These are phyloP conservation scores for Hydrozoanthus tunicans DNA, from an alignment of 64 coral and sea anemone species.

Conservation along the genomic window DNA sequence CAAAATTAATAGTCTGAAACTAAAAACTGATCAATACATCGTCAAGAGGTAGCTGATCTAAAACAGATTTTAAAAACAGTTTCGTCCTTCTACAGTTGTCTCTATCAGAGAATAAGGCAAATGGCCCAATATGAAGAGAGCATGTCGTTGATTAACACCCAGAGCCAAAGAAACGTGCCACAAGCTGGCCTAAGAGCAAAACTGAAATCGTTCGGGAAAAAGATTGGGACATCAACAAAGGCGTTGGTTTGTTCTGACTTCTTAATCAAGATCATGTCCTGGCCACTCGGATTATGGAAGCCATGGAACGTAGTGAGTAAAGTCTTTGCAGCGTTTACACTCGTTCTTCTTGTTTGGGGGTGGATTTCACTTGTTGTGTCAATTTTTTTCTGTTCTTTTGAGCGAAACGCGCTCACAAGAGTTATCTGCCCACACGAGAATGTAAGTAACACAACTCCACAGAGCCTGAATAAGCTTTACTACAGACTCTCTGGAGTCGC, in stretches of 20 bases:
- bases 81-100: too few species aligned
- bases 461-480: background rate
- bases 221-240: background rate
- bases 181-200: too few species aligned
- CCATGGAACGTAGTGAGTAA: background rate
- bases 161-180: too few species aligned
- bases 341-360: background rate
- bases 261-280: background rate
- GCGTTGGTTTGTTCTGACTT: background rate
- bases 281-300: constrained; percentile 6
- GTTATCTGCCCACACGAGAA: background rate
- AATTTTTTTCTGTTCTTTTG: background rate
- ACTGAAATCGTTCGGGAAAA: too few species aligned
- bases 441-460: background rate
- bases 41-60: too few species aligned
- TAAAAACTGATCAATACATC: too few species aligned
- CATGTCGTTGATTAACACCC: too few species aligned
- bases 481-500: background rate
- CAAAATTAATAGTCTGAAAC: too few species aligned
- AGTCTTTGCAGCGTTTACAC: background rate
- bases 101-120: too few species aligned
- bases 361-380: background rate
- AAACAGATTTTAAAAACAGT: too few species aligned
- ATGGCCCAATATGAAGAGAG: too few species aligned
- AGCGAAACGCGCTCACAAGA: background rate